Evolutionary conservation across 2,797 vertebrate species (phyloP), one percentile per base, ranked within the genome.

Genomic region (Erpetoichthys calabaricus): DNA sequence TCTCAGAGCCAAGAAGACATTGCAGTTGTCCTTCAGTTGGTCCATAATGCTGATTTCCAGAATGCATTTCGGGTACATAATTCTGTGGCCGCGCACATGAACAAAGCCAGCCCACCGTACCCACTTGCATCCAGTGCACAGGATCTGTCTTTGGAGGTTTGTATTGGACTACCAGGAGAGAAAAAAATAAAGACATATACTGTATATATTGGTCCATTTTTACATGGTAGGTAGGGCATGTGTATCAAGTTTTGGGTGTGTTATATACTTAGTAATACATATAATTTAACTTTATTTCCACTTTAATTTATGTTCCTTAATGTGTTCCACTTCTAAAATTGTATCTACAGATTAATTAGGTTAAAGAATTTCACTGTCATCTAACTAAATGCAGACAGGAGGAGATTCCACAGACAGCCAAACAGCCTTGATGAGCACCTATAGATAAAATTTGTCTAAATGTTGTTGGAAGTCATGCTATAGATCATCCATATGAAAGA

Each of bases 61-160:
- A 91, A 90, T 64, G 94, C 95, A 0, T 89, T 99, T 75, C 92
- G 80, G 77, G 92, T 98, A 74, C 90, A 98, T 72, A 97, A 97
- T 59, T 88, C 92, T 2, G 90, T 99, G 70, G 90, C 91, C 7
- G 73, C 80, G 61, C 89, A 91, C 75, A 98, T 96, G 95, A 92
- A 85, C 80, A 89, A 86, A 66, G 85, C 91, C 69, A 95, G 92
- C 61, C 96, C 95, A 59, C 96, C 96, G 0, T 98, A 89, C 73
- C 96, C 96, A 47, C 77, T 93, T 70, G 84, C 82, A 57, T 77
- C 88, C 56, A 90, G 79, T 44, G 91, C 87, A 3, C 90, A 90
- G 63, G 86, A 80, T 8, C 85, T 98, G 72, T 81, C 89, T 4
- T 84, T 89, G 61, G 91, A 98, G 92, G 94, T 97, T 87, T 8